Conservation (phyloP, 1,140 invertebrate species). For the Caerostris extrusa region DNA sequence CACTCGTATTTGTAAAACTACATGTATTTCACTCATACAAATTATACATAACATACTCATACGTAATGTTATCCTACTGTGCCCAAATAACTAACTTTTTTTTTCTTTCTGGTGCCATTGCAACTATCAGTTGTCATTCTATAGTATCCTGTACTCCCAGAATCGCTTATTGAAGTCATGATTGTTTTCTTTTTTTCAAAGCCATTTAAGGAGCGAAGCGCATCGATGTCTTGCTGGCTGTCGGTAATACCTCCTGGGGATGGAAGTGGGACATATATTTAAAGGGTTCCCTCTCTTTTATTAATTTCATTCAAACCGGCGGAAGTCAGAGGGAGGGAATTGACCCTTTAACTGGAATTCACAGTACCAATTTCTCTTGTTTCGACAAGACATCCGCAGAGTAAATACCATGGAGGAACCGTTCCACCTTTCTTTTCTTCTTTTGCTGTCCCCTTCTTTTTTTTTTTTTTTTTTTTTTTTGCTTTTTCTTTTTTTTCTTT, state of each 20-base stretch:
- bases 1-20: too few relatives aligned
- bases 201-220: background rate
- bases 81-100: background rate
- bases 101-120: background rate
- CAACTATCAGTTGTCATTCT: background rate
- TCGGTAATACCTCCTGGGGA: conserved; percentile 3
- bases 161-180: background rate
- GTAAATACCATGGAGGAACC: background rate
- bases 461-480: background rate
- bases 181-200: background rate
- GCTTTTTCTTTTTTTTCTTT: background rate
- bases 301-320: conserved; percentile 13
- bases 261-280: conserved; percentile 14
- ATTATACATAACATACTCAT: too few relatives aligned
- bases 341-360: background rate
- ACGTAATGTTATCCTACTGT: background rate
- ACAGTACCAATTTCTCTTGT: background rate
- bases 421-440: background rate
- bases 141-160: background rate
- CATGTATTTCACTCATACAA: too few relatives aligned
- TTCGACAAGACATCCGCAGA: conserved; percentile 21
- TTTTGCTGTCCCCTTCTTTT: background rate
- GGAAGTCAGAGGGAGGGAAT: background rate
- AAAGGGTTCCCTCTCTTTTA: conserved; percentile 48
- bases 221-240: background rate